Evolutionary conservation across 2,113 vertebrate species (phyloP), one percentile per base, ranked within the genome.

Genomic region (Microcebus griseorufus): DNA sequence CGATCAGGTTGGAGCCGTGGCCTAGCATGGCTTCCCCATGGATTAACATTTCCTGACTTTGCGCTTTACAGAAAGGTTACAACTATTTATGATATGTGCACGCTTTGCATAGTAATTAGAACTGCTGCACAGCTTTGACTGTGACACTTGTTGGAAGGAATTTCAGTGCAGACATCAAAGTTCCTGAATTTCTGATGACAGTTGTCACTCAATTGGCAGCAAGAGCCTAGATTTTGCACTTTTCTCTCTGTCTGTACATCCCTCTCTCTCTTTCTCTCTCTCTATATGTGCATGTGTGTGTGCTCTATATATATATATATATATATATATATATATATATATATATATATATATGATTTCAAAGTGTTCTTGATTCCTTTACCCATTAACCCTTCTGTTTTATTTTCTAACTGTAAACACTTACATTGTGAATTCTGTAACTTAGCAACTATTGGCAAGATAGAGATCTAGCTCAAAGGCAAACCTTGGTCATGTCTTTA

Each of bases 1-100:
- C 73, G 37, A 90, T 93, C 78, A 42, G 97, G 92, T 95, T 97
- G 97, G 91, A 97, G 83, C 97, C 79, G 29, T 65, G 92, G 95
- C 96, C 88, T 94, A 96, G 86, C 76, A 95, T 92, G 78, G 85
- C 89, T 98, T 98, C 98, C 98, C 98, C 81, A 27, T 16, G 95
- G 98, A 98, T 98, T 98, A 98, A 98, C 98, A 96, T 98, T 98
- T 98, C 98, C 98, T 98, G 98, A 98, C 98, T 98, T 98, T 97
- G 97, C 97, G 96, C 97, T 98, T 98, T 97, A 97, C 97, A 98
- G 95, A 98, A 98, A 99, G 98, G 98, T 98, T 98, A 98, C 97
- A 96, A 95, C 96, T 98, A 97, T 98, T 98, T 98, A 97, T 96
- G 96, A 98, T 97, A 93, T 87, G 84, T 79, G 94, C 98, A 97